Conservation (phyloP, 2,888 invertebrate species). For the Pristionchus japonicus region DNA sequence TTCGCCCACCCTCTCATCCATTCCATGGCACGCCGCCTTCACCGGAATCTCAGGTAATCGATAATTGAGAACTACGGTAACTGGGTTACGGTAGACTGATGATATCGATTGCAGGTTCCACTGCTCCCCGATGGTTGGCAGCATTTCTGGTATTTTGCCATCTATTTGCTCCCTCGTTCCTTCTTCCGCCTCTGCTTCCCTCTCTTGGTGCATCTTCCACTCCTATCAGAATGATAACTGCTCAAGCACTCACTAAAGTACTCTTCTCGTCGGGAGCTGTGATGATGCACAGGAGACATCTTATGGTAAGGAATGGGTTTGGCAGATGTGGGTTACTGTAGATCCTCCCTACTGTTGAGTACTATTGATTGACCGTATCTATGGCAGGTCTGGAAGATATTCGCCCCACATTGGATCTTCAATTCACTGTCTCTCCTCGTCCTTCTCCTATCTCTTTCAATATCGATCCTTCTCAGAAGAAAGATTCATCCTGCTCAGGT, state of each 20-base stretch:
- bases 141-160: conserved; percentile 83
- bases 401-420: conserved; percentile 95
- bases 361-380: neutral
- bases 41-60: conserved; percentile 75
- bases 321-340: neutral
- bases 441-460: conserved; percentile 49
- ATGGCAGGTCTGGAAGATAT: conserved; percentile 98
- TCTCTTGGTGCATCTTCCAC: conserved; percentile 70
- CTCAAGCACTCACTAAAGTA: neutral
- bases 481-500: conserved; percentile 33
- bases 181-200: conserved; percentile 82
- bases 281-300: conserved; percentile 35
- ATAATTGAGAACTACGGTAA: neutral
- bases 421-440: conserved; percentile 75
- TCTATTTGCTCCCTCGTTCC: conserved; percentile 86
- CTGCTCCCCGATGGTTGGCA: conserved; percentile 77
- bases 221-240: conserved; percentile 31
- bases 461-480: conserved; percentile 28
- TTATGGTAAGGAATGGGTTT: conserved; percentile 28
- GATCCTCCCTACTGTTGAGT: too few species aligned
- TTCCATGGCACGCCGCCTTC: conserved; percentile 95
- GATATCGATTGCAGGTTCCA: conserved; percentile 72
- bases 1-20: conserved; percentile 90
- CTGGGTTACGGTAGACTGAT: neutral
- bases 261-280: conserved; percentile 11